phyloP scores from a whole-genome alignment of 2,888 invertebrate genomes.

The Nomada ferruginata region DNA sequence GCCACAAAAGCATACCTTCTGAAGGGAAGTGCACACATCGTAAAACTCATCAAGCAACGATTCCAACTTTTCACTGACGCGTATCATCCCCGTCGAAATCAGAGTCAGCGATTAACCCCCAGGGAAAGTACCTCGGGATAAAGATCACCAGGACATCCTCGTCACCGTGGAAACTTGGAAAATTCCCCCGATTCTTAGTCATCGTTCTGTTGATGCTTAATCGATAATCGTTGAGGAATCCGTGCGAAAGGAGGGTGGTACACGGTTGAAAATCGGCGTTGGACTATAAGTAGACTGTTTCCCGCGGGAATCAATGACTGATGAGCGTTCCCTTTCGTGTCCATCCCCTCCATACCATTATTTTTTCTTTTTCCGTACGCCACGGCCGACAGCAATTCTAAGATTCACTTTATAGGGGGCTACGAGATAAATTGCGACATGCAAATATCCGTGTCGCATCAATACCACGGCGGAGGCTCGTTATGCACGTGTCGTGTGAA shows the following conservation, averaged over 20 bases:
- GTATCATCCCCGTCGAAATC: conserved; percentile 26
- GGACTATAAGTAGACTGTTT: conserved; percentile 46
- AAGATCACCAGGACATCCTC: conserved; percentile 25
- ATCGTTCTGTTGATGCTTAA: conserved; percentile 47
- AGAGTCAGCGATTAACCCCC: conserved; percentile 44
- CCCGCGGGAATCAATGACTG: conserved; percentile 75
- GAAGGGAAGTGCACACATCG: neutral
- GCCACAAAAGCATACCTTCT: neutral
- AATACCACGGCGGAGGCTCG: conserved; percentile 51
- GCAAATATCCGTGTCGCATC: conserved; percentile 75
- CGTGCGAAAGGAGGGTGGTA: conserved; percentile 19
- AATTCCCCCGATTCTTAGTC: conserved; percentile 25
- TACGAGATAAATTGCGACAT: conserved; percentile 75
- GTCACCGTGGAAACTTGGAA: conserved; percentile 13
- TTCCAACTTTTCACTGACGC: neutral
- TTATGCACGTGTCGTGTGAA: conserved; percentile 45
- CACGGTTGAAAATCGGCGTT: conserved; percentile 34
- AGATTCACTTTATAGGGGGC: conserved; percentile 73
- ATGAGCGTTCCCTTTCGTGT: conserved; percentile 60
- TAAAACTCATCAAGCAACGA: neutral
- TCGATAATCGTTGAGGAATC: conserved; percentile 67
- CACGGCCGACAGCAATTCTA: conserved; percentile 62
- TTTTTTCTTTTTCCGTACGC: neutral
- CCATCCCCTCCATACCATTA: neutral
- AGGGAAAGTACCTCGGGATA: neutral